Base-by-base conservation (phyloP, 2,113 vertebrate species). In the Carettochelys insculpta region DNA sequence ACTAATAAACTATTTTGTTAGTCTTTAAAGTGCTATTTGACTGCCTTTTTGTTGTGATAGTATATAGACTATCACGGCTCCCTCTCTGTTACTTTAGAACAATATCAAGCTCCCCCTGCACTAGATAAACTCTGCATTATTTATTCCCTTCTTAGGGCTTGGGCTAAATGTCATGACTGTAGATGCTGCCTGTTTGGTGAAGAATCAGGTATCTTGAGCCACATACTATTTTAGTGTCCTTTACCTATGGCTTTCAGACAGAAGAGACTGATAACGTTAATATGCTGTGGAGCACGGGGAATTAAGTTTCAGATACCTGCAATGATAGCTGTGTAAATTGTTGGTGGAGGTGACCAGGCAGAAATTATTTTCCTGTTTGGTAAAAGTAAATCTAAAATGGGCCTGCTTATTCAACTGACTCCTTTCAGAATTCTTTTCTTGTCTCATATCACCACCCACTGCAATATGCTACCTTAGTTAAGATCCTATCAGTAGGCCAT, bases 381-480 rank as follows among this genome's bases (percentile, higher is more conserved):
- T 85, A 92, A 91, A 95, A 95, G 79, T 93, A 77, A 93, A 20
- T 88, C 52, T 85, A 94, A 95, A 94, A 73, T 31, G 17, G 52
- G 86, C 86, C 90, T 87, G 19, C 4, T 43, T 56, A 16, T 29
- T 93, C 61, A 51, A 14, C 76, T 82, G n/a, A 71, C 4, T 92
- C 92, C 82, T 43, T 0, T 1, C 27, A n/a, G 81, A n/a, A 80
- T 38, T 65, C 90, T 84, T 89, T 8, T 5, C 31, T 76, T 22
- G 48, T 89, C 90, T 92, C 78, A 48, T 85, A 53, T 27, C 51
- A 11, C 10, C 73, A 85, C 9, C 16, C 88, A 22, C 80, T 92
- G 24, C 0, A 1, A 61, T 80, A 47, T 71, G 29, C 34, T 89
- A 82, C 34, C 17, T 85, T 38, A 94, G 7, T 73, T 77, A 86